phyloP scores from a whole-genome alignment of 2,888 invertebrate species.

The Phortica magna region DNA sequence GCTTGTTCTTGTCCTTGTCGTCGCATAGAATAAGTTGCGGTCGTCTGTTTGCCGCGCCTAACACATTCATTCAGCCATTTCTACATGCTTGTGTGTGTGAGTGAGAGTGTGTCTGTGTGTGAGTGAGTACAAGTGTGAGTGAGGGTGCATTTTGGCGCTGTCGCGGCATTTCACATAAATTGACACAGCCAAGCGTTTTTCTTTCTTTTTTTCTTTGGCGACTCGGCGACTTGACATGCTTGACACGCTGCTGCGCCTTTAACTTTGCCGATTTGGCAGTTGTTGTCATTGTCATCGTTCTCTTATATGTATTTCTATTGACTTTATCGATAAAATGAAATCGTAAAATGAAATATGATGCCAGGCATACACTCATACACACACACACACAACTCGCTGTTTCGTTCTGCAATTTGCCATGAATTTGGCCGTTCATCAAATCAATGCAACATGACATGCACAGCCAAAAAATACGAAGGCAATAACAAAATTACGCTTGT shows the following conservation, averaged over 20 bases:
- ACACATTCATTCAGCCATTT: too few species aligned
- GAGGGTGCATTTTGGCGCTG: slow-evolving; percentile 38
- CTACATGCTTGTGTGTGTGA: too few species aligned
- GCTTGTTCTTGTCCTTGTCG: slow-evolving; percentile 29
- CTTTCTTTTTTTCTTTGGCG: neutral
- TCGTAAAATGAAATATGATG: slow-evolving; percentile 62
- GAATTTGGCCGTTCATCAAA: slow-evolving; percentile 11
- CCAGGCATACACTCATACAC: neutral
- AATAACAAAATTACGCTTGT: neutral
- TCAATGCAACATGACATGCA: slow-evolving; percentile 11
- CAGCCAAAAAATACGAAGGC: neutral
- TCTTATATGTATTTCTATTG: neutral
- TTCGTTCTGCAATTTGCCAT: neutral
- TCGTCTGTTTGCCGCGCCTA: neutral
- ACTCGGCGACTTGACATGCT: slow-evolving; percentile 51
- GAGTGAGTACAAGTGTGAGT: too few species aligned
- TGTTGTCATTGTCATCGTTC: neutral
- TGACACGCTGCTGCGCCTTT: neutral
- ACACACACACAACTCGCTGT: neutral
- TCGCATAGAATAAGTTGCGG: slow-evolving; percentile 30
- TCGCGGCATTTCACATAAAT: slow-evolving; percentile 59
- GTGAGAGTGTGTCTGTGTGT: too few species aligned
- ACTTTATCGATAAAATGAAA: slow-evolving; percentile 45
- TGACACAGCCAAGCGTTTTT: slow-evolving; percentile 58
- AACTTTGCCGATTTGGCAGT: neutral